Evolutionary conservation across 2,113 vertebrate species (phyloP), one percentile per base, ranked within the genome.

Genomic region (Catharus bicknelli): DNA sequence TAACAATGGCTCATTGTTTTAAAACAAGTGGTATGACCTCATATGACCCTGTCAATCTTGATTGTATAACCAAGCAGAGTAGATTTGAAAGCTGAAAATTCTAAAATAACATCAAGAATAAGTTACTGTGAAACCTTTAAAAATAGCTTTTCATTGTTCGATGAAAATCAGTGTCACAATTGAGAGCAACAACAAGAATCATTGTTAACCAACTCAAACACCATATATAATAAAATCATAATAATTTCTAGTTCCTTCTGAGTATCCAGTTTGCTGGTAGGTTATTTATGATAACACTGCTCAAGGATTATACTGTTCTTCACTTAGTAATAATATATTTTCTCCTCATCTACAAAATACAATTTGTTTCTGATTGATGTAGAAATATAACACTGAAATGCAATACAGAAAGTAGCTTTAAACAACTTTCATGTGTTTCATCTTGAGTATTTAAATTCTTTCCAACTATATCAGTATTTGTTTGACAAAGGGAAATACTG

Each of bases 1-100:
- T 88, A 95, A 94, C 94, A 97, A 98, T 84, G 96, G 96, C 42
- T 90, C 93, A 97, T 97, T 97, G 97, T 97, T 95, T 91, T 59
- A 73, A 84, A 79, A 84, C 84, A 96, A 93, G 92, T 96, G 78
- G 73, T 91, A 93, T 95, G 94, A 97, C 90, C 95, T 98, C 95
- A 97, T 68, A 59, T 16, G 21, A 91, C 83, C 88, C 82, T 50
- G 66, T 86, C 70, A 94, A 38, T 90, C 93, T 94, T 94, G 57
- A 94, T 94, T 95, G 85, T 89, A 86, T 94, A 91, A 94, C 54
- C 63, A 93, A 89, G 73, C 62, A 77, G 84, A 86, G 18, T 55
- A 73, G 89, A 94, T 91, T 93, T 93, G 45, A 93, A 92, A 86
- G 80, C 57, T 94, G 67, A 95, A 96, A 96, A 90, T 84, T 93